These are phyloP conservation scores for Numida meleagris DNA, from an alignment of 2,113 vertebrate genomes.

Conservation along the genomic window DNA sequence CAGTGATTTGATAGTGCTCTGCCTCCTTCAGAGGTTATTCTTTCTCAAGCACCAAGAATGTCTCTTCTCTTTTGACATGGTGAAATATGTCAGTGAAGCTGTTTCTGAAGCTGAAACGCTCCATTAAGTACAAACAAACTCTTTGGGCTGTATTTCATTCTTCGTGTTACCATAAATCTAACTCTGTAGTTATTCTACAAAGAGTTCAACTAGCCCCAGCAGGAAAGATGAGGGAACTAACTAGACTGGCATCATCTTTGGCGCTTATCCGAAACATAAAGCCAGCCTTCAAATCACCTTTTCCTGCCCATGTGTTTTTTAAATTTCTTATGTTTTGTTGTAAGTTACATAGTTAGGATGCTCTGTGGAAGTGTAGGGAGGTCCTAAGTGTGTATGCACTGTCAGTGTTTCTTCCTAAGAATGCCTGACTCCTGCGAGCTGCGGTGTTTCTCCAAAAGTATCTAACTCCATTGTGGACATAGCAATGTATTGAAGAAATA, in stretches of 20 bases:
- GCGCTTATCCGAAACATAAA: not conserved
- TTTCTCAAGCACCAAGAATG: not conserved
- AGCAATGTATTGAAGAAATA: not conserved
- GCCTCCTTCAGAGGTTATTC: not conserved
- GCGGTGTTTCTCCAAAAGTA: not conserved
- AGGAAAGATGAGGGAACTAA: not conserved
- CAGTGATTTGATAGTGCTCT: accelerated
- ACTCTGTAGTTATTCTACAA: not conserved
- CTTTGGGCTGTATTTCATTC: not conserved
- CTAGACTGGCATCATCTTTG: not conserved
- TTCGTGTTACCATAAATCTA: not conserved
- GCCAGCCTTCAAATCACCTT: not conserved
- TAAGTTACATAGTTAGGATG: not conserved
- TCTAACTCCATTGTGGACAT: not conserved
- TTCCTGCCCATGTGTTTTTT: not conserved
- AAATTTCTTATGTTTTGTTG: not conserved
- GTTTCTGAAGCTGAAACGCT: not conserved
- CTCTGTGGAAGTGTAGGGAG: not conserved
- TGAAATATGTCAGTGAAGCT: not conserved
- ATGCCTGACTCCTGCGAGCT: not conserved
- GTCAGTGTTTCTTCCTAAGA: not conserved
- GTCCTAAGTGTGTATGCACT: not conserved
- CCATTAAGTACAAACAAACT: not conserved
- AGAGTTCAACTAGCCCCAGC: not conserved
- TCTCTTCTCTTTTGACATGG: not conserved